phyloP scores from a whole-genome alignment of 2,888 invertebrate genomes.

The Phanerotoma sp. region DNA sequence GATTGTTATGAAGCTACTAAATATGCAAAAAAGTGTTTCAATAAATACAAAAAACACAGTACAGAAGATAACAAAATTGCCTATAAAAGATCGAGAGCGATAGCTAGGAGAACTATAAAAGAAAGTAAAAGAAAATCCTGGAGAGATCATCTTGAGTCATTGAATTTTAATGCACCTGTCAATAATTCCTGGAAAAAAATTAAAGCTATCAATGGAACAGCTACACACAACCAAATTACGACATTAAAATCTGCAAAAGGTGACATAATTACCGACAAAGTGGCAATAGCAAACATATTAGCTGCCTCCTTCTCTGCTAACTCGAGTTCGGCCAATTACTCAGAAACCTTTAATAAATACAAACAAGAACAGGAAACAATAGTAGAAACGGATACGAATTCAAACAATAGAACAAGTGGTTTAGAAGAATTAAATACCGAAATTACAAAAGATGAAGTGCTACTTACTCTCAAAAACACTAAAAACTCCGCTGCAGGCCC shows the following conservation, averaged over 20 bases:
- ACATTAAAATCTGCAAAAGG: background rate
- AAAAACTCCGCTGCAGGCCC: slow-evolving; percentile 16
- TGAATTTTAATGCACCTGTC: background rate
- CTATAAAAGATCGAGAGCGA: slow-evolving; percentile 29
- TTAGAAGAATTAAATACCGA: slow-evolving; percentile 3
- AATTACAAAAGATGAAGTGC: background rate
- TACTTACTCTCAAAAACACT: background rate
- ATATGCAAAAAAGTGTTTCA: slow-evolving; percentile 19
- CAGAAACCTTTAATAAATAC: too few relatives aligned
- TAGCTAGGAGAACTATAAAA: slow-evolving; percentile 24
- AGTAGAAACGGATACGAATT: too few relatives aligned
- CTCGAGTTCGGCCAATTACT: too few relatives aligned
- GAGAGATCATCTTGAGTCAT: slow-evolving; percentile 7
- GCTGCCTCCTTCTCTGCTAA: too few relatives aligned
- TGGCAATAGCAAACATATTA: background rate
- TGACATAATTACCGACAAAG: background rate
- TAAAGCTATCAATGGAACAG: background rate
- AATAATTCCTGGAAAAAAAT: background rate
- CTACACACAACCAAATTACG: background rate
- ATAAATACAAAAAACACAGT: slow-evolving; percentile 21
- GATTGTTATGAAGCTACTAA: slow-evolving; percentile 9
- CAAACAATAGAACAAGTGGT: background rate
- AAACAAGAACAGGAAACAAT: too few relatives aligned
- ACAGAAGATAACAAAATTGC: slow-evolving; percentile 21
- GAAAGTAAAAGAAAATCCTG: slow-evolving; percentile 26